Base-by-base conservation (phyloP, 2,113 vertebrate species). In the Pholis gunnellus region DNA sequence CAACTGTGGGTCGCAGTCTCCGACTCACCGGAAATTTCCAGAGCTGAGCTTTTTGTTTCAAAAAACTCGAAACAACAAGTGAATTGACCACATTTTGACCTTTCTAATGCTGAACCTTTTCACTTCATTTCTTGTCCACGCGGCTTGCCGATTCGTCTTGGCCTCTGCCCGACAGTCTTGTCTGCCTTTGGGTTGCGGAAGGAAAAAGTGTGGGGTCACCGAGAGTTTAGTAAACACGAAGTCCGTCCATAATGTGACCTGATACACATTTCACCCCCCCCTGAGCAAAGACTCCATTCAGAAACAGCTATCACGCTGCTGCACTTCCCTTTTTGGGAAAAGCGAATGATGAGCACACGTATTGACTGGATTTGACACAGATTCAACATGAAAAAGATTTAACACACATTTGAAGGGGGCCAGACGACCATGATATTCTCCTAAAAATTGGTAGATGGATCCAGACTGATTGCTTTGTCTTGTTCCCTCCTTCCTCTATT, bases 151-250 rank as follows among this genome's bases (percentile, higher is more conserved):
- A 87, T 69, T 36, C 25, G 27, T 81, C 78, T 66, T 20, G 52
- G 78, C 80, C 78, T 87, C 69, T 67, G 69, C 66, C 61, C 69
- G 22, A 1, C 18, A 14, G 50, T 78, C 73, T 56, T 38, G 72
- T 87, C 73, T 82, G 88, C 54, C 29, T 73, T 73, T 75, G 72
- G 70, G 48, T 76, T 79, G 25, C 61, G 81, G 89, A 89, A 89
- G 83, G 83, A 88, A 89, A 85, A 84, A 73, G 78, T 48, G 48
- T 3, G 34, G 88, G 92, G 90, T 94, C 88, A 93, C 75, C 22
- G 52, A 81, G 84, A 93, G 92, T 94, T 93, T 91, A 93, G 81
- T 87, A 87, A 92, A 90, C 78, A 90, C 82, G 87, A 85, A 83
- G 81, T 89, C 86, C 34, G 54, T 78, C 81, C 57, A 75, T 83